phyloP scores from a whole-genome alignment of 1,140 invertebrate genomes.

The Aphelenchoides avenae region DNA sequence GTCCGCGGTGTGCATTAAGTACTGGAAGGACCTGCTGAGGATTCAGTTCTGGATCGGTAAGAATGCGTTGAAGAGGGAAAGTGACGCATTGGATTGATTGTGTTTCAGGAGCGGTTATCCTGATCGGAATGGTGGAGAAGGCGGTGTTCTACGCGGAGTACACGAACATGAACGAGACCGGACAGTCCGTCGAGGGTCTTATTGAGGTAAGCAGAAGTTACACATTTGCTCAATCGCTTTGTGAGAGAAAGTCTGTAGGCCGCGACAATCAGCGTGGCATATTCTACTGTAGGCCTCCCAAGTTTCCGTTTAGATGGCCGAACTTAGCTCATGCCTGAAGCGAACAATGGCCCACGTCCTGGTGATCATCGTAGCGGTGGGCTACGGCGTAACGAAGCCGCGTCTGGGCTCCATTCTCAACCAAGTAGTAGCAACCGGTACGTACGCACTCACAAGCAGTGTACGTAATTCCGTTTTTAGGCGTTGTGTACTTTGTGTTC shows the following conservation, averaged over 20 bases:
- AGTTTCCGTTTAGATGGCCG: constrained; percentile 70
- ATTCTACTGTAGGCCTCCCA: background rate
- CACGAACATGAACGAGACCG: constrained; percentile 73
- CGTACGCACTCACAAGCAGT: no score
- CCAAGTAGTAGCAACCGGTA: constrained; percentile 75
- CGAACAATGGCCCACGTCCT: constrained; percentile 82
- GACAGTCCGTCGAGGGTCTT: constrained; percentile 64
- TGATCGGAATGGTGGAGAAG: constrained; percentile 64
- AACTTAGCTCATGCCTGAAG: constrained; percentile 82
- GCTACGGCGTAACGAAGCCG: constrained; percentile 92
- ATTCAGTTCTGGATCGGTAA: constrained; percentile 84
- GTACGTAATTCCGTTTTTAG: no score
- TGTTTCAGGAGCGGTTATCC: constrained; percentile 45
- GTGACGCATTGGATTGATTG: background rate
- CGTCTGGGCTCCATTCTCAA: constrained; percentile 78
- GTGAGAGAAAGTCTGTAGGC: background rate
- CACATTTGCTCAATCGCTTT: background rate
- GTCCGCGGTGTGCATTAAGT: constrained; percentile 73
- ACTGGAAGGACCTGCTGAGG: constrained; percentile 80
- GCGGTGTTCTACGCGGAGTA: constrained; percentile 86
- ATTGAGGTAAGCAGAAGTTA: constrained; percentile 36
- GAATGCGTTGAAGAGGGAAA: background rate
- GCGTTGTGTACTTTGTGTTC: constrained; percentile 73
- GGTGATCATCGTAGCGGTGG: constrained; percentile 84
- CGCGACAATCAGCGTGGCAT: background rate